Base-by-base conservation (phyloP, 2,888 invertebrate genomes). In the Parascotia fuliginaria region DNA sequence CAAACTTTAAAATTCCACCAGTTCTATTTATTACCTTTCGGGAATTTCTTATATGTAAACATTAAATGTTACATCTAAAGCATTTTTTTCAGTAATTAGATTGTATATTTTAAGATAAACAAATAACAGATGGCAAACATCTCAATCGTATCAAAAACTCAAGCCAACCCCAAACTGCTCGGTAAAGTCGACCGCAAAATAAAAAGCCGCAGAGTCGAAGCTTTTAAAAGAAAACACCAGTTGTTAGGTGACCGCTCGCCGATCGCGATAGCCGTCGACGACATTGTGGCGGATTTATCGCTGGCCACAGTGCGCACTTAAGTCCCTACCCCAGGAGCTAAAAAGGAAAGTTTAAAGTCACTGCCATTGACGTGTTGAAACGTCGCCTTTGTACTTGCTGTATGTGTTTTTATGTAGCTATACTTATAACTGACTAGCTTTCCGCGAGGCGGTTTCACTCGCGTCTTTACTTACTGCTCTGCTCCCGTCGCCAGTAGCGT, bases 281-380 rank as follows among this genome's bases (percentile, higher is more conserved):
- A 67, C 70, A 61, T 60, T 58, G 63, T 50, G 60, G 61, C 38
- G 67, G 70, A 65, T 72, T 75, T 75, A 75, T 73, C 60, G 69
- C 41, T 36, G 46, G 53, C 61, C 61, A 59, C 57, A 47, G 43
- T 57, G 62, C 62, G 60, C 74, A 70, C 66, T 71, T 71, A 68
- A 67, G 69, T 60, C 66, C 57, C 59, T 44, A 19, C 24, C 24
- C 53, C 54, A 42, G 49, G 62, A 62, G 69, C 62, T 65, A 70
- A 67, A 75, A 68, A 65, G 74, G 67, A 71, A 65, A 67, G 67
- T 73, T 73, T 65, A 61, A 67, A 69, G 56, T 64, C 42, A 31
- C 34, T 41, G 41, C 49, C 34, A 31, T 46, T 39, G 62, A 41
- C 44, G 61, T 55, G 62, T 65, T 62, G 49, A 66, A 60, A 60